phyloP scores from a whole-genome alignment of 1,140 invertebrate species.

The Chelonus insularis region DNA sequence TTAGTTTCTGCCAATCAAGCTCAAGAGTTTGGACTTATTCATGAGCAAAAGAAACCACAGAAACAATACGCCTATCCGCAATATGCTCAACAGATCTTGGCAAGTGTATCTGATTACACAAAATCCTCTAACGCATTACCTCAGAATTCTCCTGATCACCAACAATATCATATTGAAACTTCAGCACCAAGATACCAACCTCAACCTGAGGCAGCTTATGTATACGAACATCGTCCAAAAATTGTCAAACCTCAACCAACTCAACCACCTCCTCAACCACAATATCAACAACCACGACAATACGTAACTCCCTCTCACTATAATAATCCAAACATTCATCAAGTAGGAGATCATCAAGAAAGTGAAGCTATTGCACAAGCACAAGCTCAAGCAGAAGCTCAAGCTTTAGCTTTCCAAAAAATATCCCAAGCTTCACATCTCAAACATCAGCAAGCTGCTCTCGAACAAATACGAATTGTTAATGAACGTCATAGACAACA shows the following conservation, averaged over 20 bases:
- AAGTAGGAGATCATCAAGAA: too few species aligned
- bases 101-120: conserved; percentile 37
- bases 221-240: too few species aligned
- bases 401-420: conserved; percentile 54
- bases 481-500: conserved; percentile 49
- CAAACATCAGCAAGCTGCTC: conserved; percentile 49
- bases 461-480: conserved; percentile 50
- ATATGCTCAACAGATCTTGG: conserved; percentile 37
- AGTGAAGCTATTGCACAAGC: conserved; percentile 25
- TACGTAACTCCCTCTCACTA: neutral
- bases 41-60: conserved; percentile 36
- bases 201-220: too few species aligned
- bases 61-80: conserved; percentile 33
- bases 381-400: conserved; percentile 47
- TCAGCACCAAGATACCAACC: conserved; percentile 38
- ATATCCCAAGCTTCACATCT: conserved; percentile 49
- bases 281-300: conserved; percentile 35
- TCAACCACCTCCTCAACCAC: too few species aligned
- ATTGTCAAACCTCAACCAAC: too few species aligned
- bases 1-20: conserved; percentile 52
- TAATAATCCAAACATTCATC: too few species aligned
- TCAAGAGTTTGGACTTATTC: conserved; percentile 49
- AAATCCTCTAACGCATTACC: conserved; percentile 38
- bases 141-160: conserved; percentile 30
- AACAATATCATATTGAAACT: conserved; percentile 57